Conservation (phyloP, 2,113 vertebrate genomes). For the mouse (Mus musculus) region DNA sequence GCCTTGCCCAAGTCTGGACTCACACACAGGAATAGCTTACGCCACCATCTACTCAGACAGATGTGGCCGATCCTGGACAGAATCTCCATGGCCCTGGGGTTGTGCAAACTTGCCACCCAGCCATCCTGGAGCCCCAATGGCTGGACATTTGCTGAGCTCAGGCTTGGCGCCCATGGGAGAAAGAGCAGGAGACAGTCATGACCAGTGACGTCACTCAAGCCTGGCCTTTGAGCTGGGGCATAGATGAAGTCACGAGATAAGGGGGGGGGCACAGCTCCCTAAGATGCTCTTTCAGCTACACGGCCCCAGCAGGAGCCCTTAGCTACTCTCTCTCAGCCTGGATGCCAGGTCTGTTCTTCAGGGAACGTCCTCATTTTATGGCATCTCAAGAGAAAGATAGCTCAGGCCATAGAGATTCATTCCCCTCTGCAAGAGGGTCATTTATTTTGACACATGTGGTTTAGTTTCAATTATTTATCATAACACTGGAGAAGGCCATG, state of each 20-base stretch:
- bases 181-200: no score
- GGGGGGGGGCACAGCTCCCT: not conserved
- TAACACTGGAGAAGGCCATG: not conserved
- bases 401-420: not conserved
- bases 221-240: not conserved
- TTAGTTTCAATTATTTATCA: constrained; percentile 51
- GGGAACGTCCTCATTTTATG: not conserved
- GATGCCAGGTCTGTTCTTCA: not conserved
- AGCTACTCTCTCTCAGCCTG: rapidly evolving
- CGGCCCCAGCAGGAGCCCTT: rapidly evolving
- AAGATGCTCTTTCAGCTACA: not conserved
- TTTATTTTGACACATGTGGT: not conserved
- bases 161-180: rapidly evolving
- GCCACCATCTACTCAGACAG: rapidly evolving
- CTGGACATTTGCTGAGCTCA: rapidly evolving
- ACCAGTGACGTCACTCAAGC: no score
- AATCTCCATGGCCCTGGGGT: rapidly evolving
- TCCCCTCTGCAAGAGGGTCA: not conserved
- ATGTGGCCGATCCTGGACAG: rapidly evolving
- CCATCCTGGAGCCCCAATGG: rapidly evolving
- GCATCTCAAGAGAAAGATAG: not conserved
- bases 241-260: not conserved
- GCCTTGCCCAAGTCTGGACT: not conserved
- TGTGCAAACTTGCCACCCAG: rapidly evolving
- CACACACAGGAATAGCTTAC: rapidly evolving